Evolutionary conservation across 2,113 vertebrate species (phyloP).

Genomic region (Odontesthes bonariensis): DNA sequence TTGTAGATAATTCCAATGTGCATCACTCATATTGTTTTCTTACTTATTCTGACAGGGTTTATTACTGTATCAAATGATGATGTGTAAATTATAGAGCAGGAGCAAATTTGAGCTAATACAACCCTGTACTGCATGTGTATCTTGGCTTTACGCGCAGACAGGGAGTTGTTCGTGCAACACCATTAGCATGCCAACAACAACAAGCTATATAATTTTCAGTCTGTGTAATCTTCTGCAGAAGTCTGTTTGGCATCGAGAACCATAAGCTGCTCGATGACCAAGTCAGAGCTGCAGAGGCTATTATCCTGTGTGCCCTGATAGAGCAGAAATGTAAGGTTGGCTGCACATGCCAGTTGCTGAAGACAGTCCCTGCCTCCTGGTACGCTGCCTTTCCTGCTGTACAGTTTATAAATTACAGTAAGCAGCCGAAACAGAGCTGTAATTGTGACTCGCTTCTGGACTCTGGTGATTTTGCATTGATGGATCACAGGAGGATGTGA

Average conservation of each 20-base stretch:
- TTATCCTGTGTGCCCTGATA: conserved; percentile 42
- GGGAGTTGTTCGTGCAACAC: conserved; percentile 9
- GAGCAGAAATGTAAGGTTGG: conserved; percentile 51
- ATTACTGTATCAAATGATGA: conserved; percentile 26
- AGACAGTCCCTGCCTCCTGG: conserved; percentile 21
- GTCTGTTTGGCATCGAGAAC: conserved; percentile 48
- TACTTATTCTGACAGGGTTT: conserved; percentile 11
- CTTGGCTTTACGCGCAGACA: conserved; percentile 4
- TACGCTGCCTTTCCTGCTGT: conserved; percentile 23
- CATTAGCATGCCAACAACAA: conserved; percentile 38
- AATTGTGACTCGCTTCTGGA: conserved; percentile 38
- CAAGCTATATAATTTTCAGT: conserved; percentile 40
- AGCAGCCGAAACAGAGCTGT: conserved; percentile 39
- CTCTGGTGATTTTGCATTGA: conserved; percentile 38
- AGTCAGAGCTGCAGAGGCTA: conserved; percentile 28
- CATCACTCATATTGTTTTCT: conserved; percentile 22
- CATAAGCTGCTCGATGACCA: conserved; percentile 36
- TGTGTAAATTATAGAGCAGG: conserved; percentile 25
- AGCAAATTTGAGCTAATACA: conserved; percentile 28
- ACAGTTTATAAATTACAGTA: conserved; percentile 50
- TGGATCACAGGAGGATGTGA: conserved; percentile 37
- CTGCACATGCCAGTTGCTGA: conserved; percentile 50
- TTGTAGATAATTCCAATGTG: conserved; percentile 6
- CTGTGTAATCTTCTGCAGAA: conserved; percentile 54
- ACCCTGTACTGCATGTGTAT: conserved; percentile 21